Percentiles rank a stretch among this genome's conserved stretches.
phyloP scores from a whole-genome alignment of 2,113 vertebrate genomes.

The Paralichthys olivaceus region DNA sequence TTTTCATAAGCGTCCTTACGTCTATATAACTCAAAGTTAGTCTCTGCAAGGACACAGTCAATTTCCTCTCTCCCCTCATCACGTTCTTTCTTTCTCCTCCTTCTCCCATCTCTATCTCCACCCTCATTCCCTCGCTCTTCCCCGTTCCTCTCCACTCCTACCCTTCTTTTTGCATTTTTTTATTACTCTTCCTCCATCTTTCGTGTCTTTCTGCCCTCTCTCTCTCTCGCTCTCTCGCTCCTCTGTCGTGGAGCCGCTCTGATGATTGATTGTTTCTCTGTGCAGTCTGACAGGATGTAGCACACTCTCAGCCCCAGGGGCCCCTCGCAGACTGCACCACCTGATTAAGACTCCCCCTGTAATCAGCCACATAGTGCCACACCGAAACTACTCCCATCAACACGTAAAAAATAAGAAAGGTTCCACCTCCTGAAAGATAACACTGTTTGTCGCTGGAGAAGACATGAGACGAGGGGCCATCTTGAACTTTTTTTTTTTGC shows the following conservation, averaged over 20 bases:
- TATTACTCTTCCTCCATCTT: constrained; percentile 56
- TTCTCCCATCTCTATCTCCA: constrained; percentile 11
- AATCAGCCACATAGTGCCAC: constrained; percentile 87
- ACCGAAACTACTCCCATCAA: constrained; percentile 75
- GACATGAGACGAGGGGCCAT: constrained; percentile 49
- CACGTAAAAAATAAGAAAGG: constrained; percentile 72
- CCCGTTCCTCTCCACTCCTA: not conserved
- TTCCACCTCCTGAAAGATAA: constrained; percentile 80
- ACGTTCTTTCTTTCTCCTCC: constrained; percentile 25
- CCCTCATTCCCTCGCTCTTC: constrained; percentile 25
- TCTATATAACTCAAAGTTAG: constrained; percentile 83
- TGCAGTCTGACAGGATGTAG: constrained; percentile 89
- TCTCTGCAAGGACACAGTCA: constrained; percentile 75
- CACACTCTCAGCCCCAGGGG: constrained; percentile 91
- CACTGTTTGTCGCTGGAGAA: constrained; percentile 61
- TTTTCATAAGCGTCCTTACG: constrained; percentile 92
- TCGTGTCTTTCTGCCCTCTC: constrained; percentile 64
- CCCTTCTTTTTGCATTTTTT: constrained; percentile 31
- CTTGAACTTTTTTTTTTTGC: constrained; percentile 18
- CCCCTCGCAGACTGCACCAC: constrained; percentile 86
- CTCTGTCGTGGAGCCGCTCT: constrained; percentile 79
- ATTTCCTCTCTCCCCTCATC: constrained; percentile 78
- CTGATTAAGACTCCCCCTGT: constrained; percentile 91
- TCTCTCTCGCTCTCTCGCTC: constrained; percentile 56
- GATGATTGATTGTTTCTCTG: constrained; percentile 98